phyloP scores from a whole-genome alignment of 2,888 invertebrate species.

The Nematopogon swammerdamellus region DNA sequence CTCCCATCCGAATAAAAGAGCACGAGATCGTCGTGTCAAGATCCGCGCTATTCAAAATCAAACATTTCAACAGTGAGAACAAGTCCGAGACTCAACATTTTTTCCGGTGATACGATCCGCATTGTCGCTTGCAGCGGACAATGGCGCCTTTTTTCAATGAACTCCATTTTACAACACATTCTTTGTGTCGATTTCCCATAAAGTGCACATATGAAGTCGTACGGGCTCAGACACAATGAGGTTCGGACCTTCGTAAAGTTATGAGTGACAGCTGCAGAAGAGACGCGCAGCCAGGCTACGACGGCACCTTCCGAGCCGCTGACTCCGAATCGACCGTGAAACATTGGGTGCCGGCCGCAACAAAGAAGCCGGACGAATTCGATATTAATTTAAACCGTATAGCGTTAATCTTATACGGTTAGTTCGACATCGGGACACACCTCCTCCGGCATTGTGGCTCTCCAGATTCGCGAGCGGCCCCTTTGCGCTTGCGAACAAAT shows the following conservation, averaged over 20 bases:
- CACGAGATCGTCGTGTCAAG: slow-evolving; percentile 34
- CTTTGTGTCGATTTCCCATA: slow-evolving; percentile 46
- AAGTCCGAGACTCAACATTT: slow-evolving; percentile 37
- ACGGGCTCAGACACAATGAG: slow-evolving; percentile 35
- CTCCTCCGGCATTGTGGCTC: slow-evolving; percentile 25
- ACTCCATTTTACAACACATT: slow-evolving; percentile 38
- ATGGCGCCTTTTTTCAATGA: slow-evolving; percentile 34
- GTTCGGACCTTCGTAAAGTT: slow-evolving; percentile 27
- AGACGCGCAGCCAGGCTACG: not conserved
- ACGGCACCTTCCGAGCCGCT: slow-evolving; percentile 25
- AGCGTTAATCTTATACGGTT: slow-evolving; percentile 25
- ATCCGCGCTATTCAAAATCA: slow-evolving; percentile 33
- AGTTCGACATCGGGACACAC: slow-evolving; percentile 34
- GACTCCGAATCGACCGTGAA: slow-evolving; percentile 37
- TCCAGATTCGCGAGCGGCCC: slow-evolving; percentile 19
- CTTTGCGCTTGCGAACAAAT: slow-evolving; percentile 23
- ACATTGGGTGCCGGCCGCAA: slow-evolving; percentile 30
- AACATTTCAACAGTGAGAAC: slow-evolving; percentile 31
- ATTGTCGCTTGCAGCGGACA: slow-evolving; percentile 34
- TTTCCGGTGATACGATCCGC: slow-evolving; percentile 51
- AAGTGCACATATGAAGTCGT: slow-evolving; percentile 55
- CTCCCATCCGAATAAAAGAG: not conserved
- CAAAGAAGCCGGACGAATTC: slow-evolving; percentile 43
- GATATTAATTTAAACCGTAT: slow-evolving; percentile 34
- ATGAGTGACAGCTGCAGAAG: slow-evolving; percentile 42